Evolutionary conservation across 2,888 invertebrate species (phyloP), one percentile per base, ranked within the genome.

Genomic region (Amiota minor): DNA sequence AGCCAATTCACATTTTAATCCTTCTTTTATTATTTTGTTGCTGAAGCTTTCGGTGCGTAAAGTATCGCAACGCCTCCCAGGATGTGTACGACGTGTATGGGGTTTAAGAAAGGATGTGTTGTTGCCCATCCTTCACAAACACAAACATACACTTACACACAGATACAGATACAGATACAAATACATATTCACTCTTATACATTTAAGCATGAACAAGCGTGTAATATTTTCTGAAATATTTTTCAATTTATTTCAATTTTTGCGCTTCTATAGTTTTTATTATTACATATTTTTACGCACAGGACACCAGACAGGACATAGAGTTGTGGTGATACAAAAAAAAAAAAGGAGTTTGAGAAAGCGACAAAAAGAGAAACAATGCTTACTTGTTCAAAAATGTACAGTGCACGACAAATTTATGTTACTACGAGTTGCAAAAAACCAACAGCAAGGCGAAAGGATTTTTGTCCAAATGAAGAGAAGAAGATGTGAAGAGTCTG

Each of bases 241-340:
- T 81, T 85, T 78, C 84, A 82, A 85, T 82, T 85, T 82, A 82
- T 85, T 82, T 79, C 78, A 81, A 81, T 85, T 80, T 77, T 78
- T 78, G 79, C 72, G 78, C 75, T 76, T 72, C 74, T 75, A 77
- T 78, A 84, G 82, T 77, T 81, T 71, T 74, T 71, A 62, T 72
- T 55, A 71, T 70, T 50, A 55, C 70, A 23, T 56, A 55, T 50
- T 68, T 73, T 56, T 20, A 16, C 18, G n/a, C 18, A 16, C 53
- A 23, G 55, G 12, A 59, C 45, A 45, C 45, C 35, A 9, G 62
- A 9, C 59, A 59, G 20, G 20, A 59, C 59, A 35, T 35, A 35
- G 35, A 35, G 35, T 35, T 35, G 23, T 23, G 23, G 23, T 23
- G 3, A 1, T 3, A 23, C 1, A 3, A 23, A 23, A 23, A 3